Percentiles rank a stretch among this genome's conserved stretches.
Conservation (phyloP, 2,113 vertebrate species). For the Pandion haliaetus region DNA sequence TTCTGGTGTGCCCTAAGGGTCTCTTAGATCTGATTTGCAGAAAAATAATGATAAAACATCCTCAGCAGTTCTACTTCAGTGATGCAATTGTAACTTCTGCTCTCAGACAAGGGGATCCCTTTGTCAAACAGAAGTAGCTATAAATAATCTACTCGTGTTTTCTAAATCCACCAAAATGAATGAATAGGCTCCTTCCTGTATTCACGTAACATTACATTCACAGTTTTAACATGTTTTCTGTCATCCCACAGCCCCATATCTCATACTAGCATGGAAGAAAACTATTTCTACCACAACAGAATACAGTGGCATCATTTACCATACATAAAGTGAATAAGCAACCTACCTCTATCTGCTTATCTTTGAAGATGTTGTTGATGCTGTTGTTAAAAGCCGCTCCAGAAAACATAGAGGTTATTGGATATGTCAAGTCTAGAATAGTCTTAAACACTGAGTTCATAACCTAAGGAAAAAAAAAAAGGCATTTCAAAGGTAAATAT, state of each 20-base stretch:
- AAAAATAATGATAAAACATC: background rate
- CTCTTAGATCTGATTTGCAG: background rate
- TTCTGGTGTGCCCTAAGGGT: background rate
- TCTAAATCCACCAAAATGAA: background rate
- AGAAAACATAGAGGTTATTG: slow-evolving; percentile 94
- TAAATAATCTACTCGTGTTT: background rate
- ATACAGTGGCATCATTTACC: background rate
- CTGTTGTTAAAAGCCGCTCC: slow-evolving; percentile 88
- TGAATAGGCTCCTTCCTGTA: background rate
- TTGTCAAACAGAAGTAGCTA: background rate
- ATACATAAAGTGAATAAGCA: background rate
- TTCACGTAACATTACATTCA: background rate
- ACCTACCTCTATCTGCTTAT: slow-evolving; percentile 90
- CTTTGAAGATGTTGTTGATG: slow-evolving; percentile 82
- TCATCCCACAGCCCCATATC: background rate
- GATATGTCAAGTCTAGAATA: slow-evolving; percentile 89
- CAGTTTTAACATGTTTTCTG: background rate
- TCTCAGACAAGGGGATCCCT: background rate
- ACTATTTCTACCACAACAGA: background rate
- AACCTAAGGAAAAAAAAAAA: slow-evolving; percentile 65
- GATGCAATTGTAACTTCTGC: background rate
- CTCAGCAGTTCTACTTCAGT: background rate
- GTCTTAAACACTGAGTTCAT: slow-evolving; percentile 87
- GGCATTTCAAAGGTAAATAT: background rate
- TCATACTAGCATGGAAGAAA: background rate